phyloP scores from a whole-genome alignment of 2,888 invertebrate species.

The Cryptophagus acutangulus region DNA sequence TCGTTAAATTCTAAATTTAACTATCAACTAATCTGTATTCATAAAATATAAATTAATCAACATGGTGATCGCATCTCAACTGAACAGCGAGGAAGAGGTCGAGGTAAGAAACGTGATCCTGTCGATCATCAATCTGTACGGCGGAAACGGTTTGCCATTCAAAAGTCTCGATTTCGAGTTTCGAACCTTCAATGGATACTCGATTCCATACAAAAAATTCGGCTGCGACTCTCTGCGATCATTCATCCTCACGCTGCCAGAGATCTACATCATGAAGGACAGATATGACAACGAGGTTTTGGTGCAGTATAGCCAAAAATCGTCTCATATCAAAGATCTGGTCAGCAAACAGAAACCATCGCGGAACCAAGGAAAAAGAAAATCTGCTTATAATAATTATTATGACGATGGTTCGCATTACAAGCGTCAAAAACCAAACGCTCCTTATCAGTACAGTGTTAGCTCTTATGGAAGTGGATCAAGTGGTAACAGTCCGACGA shows the following conservation, averaged over 20 bases:
- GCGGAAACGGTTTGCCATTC: constrained; percentile 31
- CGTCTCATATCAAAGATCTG: constrained; percentile 30
- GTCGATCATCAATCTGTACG: constrained; percentile 30
- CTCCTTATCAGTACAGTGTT: too few relatives aligned
- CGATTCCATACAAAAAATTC: constrained; percentile 33
- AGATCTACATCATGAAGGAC: constrained; percentile 31
- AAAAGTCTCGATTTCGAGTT: constrained; percentile 30
- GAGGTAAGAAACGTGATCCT: constrained; percentile 26
- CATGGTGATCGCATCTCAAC: not conserved
- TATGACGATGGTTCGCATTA: not conserved
- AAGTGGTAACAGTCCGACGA: too few relatives aligned
- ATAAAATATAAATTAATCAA: not conserved
- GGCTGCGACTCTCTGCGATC: constrained; percentile 28
- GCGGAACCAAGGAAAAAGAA: constrained; percentile 2
- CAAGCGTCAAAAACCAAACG: too few relatives aligned
- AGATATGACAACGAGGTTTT: constrained; percentile 28
- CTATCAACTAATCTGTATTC: too few relatives aligned
- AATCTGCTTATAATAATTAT: not conserved
- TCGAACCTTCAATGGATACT: constrained; percentile 26
- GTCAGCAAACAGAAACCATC: constrained; percentile 30
- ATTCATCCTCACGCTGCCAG: constrained; percentile 32
- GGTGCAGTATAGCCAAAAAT: constrained; percentile 33
- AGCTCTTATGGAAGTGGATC: too few relatives aligned
- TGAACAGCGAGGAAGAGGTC: constrained; percentile 24
- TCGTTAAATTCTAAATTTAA: too few relatives aligned